Evolutionary conservation across 2,888 invertebrate genomes (phyloP), one percentile per base, ranked within the genome.

Genomic region (Trypoxylon attenuatum): DNA sequence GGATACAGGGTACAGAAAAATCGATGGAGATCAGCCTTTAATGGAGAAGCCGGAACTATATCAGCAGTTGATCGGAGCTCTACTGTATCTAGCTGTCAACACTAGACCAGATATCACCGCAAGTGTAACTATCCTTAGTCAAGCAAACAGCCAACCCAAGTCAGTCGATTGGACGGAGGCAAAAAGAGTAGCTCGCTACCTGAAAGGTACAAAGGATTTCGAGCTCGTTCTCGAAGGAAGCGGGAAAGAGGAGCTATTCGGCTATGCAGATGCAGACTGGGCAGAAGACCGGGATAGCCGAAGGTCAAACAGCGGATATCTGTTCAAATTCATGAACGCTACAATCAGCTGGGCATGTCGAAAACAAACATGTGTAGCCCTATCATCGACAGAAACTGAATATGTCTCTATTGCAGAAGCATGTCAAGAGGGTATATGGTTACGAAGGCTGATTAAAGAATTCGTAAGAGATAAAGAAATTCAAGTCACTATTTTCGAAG

Each of bases 241-340:
- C 5, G 21, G 3, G 1, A 16, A 8, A 0, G 16, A 8, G 5
- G 8, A n/a, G 4, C 1, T 71, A 1, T 13, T 54, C 23, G 76
- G 72, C 22, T 83, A 77, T 57, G 78, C 74, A 78, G 85, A 84
- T 62, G 82, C 82, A 18, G 73, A 77, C 64, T 83, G 80, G 80
- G 82, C 79, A 13, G 74, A 81, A 16, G 62, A 81, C 47, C 59
- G 60, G 21, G 25, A 1, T 4, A 69, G 71, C 16, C 23, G 82
- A 33, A 82, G 81, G 53, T 83, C 83, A 4, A 77, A 79, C 55
- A 82, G 75, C 33, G 82, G 81, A 5, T 79, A 73, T 38, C 4
- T 81, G 16, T 78, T 79, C 5, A 23, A 42, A 21, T 56, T 69
- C 15, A 70, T 69, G 3, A 15, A 13, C 8, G 71, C 67, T 21